phyloP scores from a whole-genome alignment of 2,113 vertebrate genomes.

The Suncus etruscus region DNA sequence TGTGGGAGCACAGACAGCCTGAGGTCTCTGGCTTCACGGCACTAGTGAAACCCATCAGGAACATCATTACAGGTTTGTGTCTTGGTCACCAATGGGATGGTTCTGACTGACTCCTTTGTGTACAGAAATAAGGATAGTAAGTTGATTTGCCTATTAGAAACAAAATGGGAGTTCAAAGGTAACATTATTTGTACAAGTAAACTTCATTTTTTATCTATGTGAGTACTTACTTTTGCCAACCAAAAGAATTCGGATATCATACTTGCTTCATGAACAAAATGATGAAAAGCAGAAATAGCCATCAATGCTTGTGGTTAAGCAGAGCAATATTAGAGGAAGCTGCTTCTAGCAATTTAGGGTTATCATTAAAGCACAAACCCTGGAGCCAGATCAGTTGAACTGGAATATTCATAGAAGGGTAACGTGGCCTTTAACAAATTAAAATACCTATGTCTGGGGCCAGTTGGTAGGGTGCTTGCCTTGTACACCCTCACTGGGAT shows the following conservation, averaged over 20 bases:
- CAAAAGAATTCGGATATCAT: not conserved
- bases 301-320: not conserved
- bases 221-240: not conserved
- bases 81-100: not conserved
- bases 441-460: no score
- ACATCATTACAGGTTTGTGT: conserved; percentile 95
- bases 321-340: not conserved
- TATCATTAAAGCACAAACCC: not conserved
- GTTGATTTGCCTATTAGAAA: not conserved
- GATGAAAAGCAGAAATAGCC: not conserved
- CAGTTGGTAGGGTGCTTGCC: no score
- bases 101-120: not conserved
- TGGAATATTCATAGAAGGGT: not conserved
- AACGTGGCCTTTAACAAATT: not conserved
- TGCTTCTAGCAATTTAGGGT: not conserved
- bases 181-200: not conserved
- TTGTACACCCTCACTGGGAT: no score
- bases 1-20: conserved; percentile 99
- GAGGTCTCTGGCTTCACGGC: conserved; percentile 96
- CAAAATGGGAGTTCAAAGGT: not conserved
- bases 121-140: not conserved
- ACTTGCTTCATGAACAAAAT: not conserved
- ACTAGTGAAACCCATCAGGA: conserved; percentile 95
- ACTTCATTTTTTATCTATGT: not conserved
- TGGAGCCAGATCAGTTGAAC: not conserved